phyloP scores from a whole-genome alignment of 2,888 invertebrate species.

The Yponomeuta cagnagella region DNA sequence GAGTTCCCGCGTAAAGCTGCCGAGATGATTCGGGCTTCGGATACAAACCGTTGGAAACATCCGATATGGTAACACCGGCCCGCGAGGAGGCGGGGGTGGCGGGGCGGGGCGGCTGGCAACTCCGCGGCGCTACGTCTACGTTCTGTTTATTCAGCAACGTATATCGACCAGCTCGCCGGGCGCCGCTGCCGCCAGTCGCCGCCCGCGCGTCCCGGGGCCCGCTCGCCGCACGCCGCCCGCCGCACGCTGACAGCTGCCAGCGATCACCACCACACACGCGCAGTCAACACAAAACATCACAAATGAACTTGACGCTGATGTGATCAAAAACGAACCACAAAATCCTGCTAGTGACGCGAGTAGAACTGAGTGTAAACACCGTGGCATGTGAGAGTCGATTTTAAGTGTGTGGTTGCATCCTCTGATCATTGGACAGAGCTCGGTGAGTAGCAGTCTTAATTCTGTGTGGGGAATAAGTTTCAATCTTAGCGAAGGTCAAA shows the following conservation, averaged over 20 bases:
- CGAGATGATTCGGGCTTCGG: constrained; percentile 15
- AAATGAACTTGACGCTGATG: constrained; percentile 12
- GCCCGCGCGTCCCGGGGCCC: constrained; percentile 34
- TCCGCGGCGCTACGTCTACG: constrained; percentile 52
- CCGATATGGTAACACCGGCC: constrained; percentile 41
- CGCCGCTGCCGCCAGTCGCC: constrained; percentile 38
- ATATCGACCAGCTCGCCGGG: constrained; percentile 66
- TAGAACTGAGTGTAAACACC: constrained; percentile 32
- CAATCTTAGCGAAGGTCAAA: constrained; percentile 29
- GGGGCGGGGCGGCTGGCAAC: constrained; percentile 43
- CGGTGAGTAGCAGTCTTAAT: constrained; percentile 40
- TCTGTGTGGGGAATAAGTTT: neutral
- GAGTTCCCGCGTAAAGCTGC: constrained; percentile 25
- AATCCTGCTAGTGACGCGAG: constrained; percentile 29
- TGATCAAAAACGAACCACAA: constrained; percentile 8
- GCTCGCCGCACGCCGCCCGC: constrained; percentile 40
- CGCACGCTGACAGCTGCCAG: constrained; percentile 52
- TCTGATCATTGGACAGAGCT: constrained; percentile 51
- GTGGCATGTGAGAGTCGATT: constrained; percentile 49
- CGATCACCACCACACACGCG: constrained; percentile 23
- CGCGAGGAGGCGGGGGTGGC: constrained; percentile 19
- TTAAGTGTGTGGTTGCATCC: constrained; percentile 36
- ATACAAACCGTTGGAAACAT: constrained; percentile 44
- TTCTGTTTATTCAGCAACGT: constrained; percentile 72
- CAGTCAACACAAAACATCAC: constrained; percentile 14